A percentile compares a stretch with the other conserved stretches of the same genome.
Evolutionary conservation across 2,888 invertebrate species (phyloP).

Genomic region (Morpho deidamia): DNA sequence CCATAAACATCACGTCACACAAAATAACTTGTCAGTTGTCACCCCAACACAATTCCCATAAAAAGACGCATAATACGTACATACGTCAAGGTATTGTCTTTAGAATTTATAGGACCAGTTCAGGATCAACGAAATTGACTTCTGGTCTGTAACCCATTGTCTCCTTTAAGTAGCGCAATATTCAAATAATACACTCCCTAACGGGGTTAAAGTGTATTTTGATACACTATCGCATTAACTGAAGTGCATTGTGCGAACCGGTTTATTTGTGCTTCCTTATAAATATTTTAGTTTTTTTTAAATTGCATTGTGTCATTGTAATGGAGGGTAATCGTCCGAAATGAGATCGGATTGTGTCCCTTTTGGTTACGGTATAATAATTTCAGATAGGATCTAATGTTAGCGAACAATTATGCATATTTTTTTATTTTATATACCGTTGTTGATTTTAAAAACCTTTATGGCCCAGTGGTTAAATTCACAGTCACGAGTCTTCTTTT

Average conservation of each 20-base stretch:
- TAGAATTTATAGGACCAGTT: slow-evolving; percentile 31
- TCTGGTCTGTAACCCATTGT: slow-evolving; percentile 47
- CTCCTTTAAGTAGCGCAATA: slow-evolving; percentile 46
- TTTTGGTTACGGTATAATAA: background rate
- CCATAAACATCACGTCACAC: slow-evolving; percentile 9
- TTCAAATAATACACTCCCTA: slow-evolving; percentile 47
- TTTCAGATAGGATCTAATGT: background rate
- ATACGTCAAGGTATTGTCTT: slow-evolving; percentile 30
- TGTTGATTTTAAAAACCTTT: too few relatives aligned
- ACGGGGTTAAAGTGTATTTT: slow-evolving; percentile 16
- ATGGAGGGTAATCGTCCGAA: slow-evolving; percentile 25
- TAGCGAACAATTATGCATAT: background rate
- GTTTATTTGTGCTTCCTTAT: slow-evolving; percentile 21
- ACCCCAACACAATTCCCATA: slow-evolving; percentile 29
- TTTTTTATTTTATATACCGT: background rate
- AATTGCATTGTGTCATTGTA: slow-evolving; percentile 22
- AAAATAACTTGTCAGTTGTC: slow-evolving; percentile 29
- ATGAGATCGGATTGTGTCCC: slow-evolving; percentile 15
- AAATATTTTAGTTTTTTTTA: slow-evolving; percentile 8
- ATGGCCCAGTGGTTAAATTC: too few relatives aligned
- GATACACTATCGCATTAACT: background rate
- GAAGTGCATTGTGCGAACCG: slow-evolving; percentile 25
- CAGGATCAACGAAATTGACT: slow-evolving; percentile 30
- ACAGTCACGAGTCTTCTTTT: too few relatives aligned
- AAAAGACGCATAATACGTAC: slow-evolving; percentile 25